Evolutionary conservation across 2,888 invertebrate species (phyloP), one percentile per base, ranked within the genome.

Genomic region (Amphipyra tragopoginis): DNA sequence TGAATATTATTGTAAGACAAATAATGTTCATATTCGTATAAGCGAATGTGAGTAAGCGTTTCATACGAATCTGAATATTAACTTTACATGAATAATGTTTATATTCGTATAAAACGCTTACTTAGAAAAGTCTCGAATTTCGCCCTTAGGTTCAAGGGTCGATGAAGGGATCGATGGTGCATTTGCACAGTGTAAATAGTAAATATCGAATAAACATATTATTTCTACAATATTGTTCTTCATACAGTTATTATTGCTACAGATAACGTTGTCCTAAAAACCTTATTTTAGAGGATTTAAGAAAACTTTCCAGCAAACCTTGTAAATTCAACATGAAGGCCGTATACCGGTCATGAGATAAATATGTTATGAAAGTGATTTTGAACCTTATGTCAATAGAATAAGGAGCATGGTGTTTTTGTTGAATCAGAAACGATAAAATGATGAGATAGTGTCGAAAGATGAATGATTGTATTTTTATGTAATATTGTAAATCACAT

Each of bases 401-500:
- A 10, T 62, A 70, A 55, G 34, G 13, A 34, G 2, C 10, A 54
- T 50, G 48, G 57, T 59, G 48, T 58, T 65, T 58, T 3, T 42
- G 34, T 44, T 40, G 43, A 61, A 39, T 61, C 21, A 34, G 13
- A 57, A 75, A 58, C 67, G 72, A 78, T 80, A 80, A 65, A 38
- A 54, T 44, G 26, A 38, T 49, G 33, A 70, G 89, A 87, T 86
- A 84, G 66, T 78, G 88, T 87, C 88, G 76, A 78, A 79, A 77
- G 73, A 82, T 88, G 88, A 89, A 70, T 79, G 87, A 89, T 87
- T 60, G 58, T 42, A 15, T 54, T 57, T 67, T 63, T 57, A 67
- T 63, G 50, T 58, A 58, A 64, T 60, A 51, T 72, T 65, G 54
- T 39, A 68, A 72, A 82, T 83, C 86, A 83, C 84, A 74, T 78